These are phyloP conservation scores for Nasonia oneida DNA, from an alignment of 2,888 invertebrate species.

Conservation along the genomic window DNA sequence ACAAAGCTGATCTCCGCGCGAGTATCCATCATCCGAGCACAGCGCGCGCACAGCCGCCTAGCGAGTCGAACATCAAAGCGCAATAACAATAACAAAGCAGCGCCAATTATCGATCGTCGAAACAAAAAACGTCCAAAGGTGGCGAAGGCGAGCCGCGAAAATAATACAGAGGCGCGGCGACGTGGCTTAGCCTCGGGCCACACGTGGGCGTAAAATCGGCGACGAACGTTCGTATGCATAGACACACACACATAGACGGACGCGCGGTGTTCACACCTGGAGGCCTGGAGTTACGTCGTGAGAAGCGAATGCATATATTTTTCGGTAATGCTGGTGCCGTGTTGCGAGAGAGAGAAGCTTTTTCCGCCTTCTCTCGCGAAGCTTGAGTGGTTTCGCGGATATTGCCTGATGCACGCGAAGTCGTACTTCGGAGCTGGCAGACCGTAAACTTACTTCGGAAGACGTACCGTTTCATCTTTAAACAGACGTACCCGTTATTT, in stretches of 20 bases:
- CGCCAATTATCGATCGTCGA: constrained; percentile 2
- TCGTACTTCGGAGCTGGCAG: neutral
- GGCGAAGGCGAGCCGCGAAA: neutral
- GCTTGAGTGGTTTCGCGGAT: neutral
- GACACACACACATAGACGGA: neutral
- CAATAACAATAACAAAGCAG: neutral
- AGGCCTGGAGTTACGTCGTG: neutral
- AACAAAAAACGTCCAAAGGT: neutral
- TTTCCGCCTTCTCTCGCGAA: neutral
- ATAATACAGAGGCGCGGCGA: constrained; percentile 2
- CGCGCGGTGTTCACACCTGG: neutral
- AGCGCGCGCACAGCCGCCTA: neutral
- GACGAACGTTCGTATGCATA: neutral
- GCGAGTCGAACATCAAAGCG: neutral
- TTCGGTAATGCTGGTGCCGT: constrained; percentile 7
- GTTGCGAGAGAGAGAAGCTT: neutral
- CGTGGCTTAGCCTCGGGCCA: neutral
- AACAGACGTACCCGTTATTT: constrained; percentile 10
- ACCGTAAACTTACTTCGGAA: neutral
- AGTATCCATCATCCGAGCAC: neutral
- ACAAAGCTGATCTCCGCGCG: neutral
- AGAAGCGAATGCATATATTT: neutral
- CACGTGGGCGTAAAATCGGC: constrained; percentile 5
- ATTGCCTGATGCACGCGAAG: neutral
- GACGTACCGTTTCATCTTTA: constrained; percentile 9